These are phyloP conservation scores for Bombus vancouverensis DNA, from an alignment of 1,140 invertebrate species.

Conservation along the genomic window DNA sequence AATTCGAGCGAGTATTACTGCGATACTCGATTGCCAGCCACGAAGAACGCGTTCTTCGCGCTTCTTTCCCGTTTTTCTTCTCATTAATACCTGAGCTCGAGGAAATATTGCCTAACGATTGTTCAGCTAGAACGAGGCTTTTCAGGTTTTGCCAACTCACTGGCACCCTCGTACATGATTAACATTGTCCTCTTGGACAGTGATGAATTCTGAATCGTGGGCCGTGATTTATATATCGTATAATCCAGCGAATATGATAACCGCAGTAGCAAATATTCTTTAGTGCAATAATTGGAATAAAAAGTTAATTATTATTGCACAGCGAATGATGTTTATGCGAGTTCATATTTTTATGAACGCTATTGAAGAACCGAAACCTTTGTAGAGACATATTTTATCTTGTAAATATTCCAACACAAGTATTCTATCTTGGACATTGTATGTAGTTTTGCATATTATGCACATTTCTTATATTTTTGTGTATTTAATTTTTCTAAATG, in stretches of 20 bases:
- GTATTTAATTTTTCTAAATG: neutral
- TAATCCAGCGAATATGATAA: neutral
- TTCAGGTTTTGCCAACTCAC: neutral
- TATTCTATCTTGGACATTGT: no score
- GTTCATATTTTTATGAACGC: no score
- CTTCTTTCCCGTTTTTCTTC: neutral
- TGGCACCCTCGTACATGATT: no score
- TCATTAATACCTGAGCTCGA: neutral
- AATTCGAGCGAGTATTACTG: constrained; percentile 36
- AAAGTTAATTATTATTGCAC: neutral
- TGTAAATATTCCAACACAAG: no score
- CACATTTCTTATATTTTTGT: no score
- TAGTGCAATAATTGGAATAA: neutral
- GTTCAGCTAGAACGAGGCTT: neutral
- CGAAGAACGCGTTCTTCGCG: neutral
- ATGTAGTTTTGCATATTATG: no score
- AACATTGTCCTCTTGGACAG: neutral
- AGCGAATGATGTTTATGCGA: no score
- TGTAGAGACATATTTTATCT: no score
- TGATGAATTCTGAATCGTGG: neutral
- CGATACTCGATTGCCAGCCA: constrained; percentile 23
- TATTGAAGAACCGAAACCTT: no score
- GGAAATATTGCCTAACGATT: neutral
- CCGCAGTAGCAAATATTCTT: neutral
- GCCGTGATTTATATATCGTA: neutral